These are phyloP conservation scores for Drosophila tripunctata DNA, from an alignment of 2,888 invertebrate species.

Conservation along the genomic window DNA sequence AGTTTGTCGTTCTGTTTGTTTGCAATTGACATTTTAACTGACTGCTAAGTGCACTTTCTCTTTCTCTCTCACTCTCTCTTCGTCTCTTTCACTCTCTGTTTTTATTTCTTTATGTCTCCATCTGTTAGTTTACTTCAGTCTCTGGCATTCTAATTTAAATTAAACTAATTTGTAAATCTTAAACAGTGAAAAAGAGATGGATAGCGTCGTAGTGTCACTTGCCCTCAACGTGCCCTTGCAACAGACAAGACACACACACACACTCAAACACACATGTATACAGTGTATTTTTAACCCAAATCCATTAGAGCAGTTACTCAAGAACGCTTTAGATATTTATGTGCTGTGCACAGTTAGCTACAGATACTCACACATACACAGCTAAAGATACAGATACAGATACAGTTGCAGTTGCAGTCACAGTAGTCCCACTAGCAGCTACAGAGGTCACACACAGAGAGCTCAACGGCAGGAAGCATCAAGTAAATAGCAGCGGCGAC, in stretches of 20 bases:
- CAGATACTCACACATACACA: slow-evolving; percentile 22
- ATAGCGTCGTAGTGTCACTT: slow-evolving; percentile 27
- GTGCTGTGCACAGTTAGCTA: slow-evolving; percentile 55
- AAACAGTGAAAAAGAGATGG: slow-evolving; percentile 38
- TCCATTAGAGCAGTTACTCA: slow-evolving; percentile 81
- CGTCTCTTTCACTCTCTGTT: background rate
- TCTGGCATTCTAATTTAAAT: slow-evolving; percentile 69
- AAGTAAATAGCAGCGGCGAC: slow-evolving; percentile 66
- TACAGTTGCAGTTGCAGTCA: slow-evolving; percentile 26
- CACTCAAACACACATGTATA: background rate
- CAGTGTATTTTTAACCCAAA: slow-evolving; percentile 79
- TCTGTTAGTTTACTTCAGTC: slow-evolving; percentile 16
- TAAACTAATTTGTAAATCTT: slow-evolving; percentile 78
- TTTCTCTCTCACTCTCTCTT: background rate
- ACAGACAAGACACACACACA: slow-evolving; percentile 25
- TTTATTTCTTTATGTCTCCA: background rate
- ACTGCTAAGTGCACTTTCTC: slow-evolving; percentile 55
- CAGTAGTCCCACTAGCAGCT: no score
- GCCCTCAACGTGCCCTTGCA: slow-evolving; percentile 73
- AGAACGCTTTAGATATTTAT: slow-evolving; percentile 79
- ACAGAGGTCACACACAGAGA: slow-evolving; percentile 52
- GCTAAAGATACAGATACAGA: slow-evolving; percentile 15
- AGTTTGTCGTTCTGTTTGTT: slow-evolving; percentile 1
- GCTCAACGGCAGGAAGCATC: slow-evolving; percentile 60
- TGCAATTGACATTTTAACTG: slow-evolving; percentile 66